Conservation (phyloP, 2,797 vertebrate genomes). For the Crenuchus spilurus region DNA sequence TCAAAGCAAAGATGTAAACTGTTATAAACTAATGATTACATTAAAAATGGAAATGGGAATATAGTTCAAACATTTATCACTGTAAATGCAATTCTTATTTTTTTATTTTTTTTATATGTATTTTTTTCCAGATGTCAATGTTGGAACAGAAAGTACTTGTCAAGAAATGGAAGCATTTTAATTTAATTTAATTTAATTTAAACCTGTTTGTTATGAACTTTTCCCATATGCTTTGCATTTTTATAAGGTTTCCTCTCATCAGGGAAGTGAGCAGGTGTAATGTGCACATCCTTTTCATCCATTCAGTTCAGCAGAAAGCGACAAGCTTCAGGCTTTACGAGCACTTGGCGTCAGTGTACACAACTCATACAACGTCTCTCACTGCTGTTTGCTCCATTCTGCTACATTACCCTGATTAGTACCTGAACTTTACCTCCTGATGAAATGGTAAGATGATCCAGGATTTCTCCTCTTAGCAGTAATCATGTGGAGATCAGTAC, state of each 20-base stretch:
- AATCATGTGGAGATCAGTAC: neutral
- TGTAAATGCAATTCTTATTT: too few species aligned
- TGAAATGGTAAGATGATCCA: conserved; percentile 22
- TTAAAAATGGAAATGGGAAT: too few species aligned
- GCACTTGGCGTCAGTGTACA: neutral
- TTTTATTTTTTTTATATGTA: too few species aligned
- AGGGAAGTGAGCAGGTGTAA: neutral
- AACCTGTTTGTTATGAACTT: too few species aligned
- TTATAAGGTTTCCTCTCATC: neutral
- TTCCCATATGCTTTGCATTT: too few species aligned
- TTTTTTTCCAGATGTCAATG: too few species aligned
- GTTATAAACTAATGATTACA: too few species aligned
- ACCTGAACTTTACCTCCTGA: conserved; percentile 31
- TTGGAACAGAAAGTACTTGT: too few species aligned
- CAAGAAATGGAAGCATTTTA: too few species aligned
- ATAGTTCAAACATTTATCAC: too few species aligned
- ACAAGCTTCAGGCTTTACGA: neutral
- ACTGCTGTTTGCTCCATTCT: conserved; percentile 26
- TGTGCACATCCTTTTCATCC: neutral
- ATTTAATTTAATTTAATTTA: too few species aligned
- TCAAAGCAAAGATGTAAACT: too few species aligned
- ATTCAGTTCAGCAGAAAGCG: neutral
- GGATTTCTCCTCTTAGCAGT: conserved; percentile 2
- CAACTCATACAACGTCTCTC: neutral
- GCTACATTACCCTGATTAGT: conserved; percentile 37